Evolutionary conservation across 2,113 vertebrate genomes (phyloP).

Genomic region (Opisthocomus hoazin): DNA sequence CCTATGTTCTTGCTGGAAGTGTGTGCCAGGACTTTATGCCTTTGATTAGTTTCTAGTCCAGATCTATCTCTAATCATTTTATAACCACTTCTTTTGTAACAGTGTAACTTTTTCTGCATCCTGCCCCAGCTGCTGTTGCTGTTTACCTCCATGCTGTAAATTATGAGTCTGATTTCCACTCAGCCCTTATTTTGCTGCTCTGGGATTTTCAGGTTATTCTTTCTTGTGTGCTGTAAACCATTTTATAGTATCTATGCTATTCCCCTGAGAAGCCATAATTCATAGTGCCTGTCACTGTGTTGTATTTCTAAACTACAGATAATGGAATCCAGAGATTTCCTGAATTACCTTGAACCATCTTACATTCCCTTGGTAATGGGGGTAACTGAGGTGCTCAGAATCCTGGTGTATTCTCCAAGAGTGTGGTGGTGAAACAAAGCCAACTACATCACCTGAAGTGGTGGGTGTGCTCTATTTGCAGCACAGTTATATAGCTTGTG

Average conservation of each 20-base stretch:
- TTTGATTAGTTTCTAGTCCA: background rate
- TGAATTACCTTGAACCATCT: background rate
- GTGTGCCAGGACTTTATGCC: background rate
- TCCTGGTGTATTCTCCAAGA: background rate
- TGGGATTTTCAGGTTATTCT: background rate
- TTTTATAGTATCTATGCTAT: background rate
- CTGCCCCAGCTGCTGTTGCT: fast-evolving
- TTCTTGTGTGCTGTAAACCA: background rate
- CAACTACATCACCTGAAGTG: background rate
- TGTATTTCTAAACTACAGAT: background rate
- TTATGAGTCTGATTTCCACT: background rate
- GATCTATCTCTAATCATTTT: background rate
- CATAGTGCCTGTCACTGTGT: background rate
- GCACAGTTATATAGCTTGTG: background rate
- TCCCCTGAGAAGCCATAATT: background rate
- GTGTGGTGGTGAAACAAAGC: background rate
- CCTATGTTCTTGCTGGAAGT: background rate
- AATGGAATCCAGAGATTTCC: background rate
- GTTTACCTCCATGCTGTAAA: background rate
- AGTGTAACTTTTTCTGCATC: background rate
- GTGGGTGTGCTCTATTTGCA: background rate
- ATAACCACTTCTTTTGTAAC: background rate
- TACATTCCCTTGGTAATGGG: background rate
- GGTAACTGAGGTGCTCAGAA: background rate
- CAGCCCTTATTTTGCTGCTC: background rate